Evolutionary conservation across 2,888 invertebrate genomes (phyloP).

Genomic region (Gnatocerus cornutus): DNA sequence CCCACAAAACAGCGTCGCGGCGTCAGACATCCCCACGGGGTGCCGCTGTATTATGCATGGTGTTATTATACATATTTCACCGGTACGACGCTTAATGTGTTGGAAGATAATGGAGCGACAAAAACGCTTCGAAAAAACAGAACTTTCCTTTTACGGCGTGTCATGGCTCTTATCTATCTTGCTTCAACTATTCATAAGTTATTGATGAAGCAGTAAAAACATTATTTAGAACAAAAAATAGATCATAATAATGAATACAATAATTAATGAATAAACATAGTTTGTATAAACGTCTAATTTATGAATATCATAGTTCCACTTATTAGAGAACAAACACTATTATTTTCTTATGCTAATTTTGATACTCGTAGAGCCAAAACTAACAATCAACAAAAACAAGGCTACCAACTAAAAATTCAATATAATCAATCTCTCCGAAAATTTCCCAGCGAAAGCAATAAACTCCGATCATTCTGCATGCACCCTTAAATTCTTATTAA

Average conservation of each 20-base stretch:
- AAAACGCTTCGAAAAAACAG: slow-evolving; percentile 49
- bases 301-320: slow-evolving; percentile 39
- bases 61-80: slow-evolving; percentile 68
- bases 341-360: slow-evolving; percentile 45
- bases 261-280: slow-evolving; percentile 40
- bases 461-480: not conserved
- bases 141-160: slow-evolving; percentile 48
- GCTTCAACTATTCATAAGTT: slow-evolving; percentile 24
- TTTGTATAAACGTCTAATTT: slow-evolving; percentile 34
- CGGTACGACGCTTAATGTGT: slow-evolving; percentile 51
- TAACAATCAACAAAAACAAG: slow-evolving; percentile 33
- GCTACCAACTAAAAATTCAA: not conserved
- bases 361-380: slow-evolving; percentile 22
- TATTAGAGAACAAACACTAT: slow-evolving; percentile 39
- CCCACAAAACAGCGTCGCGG: slow-evolving; percentile 35
- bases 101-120: slow-evolving; percentile 51
- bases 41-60: slow-evolving; percentile 64
- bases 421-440: not conserved
- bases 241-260: slow-evolving; percentile 38
- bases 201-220: not conserved
- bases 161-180: slow-evolving; percentile 35
- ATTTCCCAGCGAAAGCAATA: not conserved
- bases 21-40: slow-evolving; percentile 50
- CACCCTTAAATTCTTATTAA: slow-evolving; percentile 29
- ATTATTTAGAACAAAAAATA: slow-evolving; percentile 12